These are phyloP conservation scores for Acipenser transmontanus DNA, from an alignment of 2,797 vertebrate species.

Conservation along the genomic window DNA sequence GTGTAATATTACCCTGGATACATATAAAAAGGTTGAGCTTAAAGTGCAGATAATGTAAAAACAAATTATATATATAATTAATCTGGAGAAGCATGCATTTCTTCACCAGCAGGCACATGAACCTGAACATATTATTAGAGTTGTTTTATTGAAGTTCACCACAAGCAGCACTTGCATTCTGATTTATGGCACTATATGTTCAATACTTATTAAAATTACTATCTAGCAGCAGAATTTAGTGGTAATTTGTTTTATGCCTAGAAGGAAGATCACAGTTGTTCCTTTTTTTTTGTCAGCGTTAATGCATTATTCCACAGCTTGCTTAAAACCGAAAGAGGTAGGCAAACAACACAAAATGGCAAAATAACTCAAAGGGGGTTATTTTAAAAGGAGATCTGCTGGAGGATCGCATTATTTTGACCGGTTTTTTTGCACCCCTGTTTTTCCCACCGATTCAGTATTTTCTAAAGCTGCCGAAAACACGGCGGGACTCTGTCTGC, in stretches of 20 bases:
- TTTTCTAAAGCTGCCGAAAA: no score
- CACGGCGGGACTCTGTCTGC: no score
- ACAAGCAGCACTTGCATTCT: not conserved
- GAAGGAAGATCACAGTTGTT: not conserved
- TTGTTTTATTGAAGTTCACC: slow-evolving; percentile 1
- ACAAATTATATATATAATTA: no score
- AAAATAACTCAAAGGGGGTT: no score
- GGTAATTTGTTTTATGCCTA: not conserved
- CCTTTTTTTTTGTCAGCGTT: not conserved
- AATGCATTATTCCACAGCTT: not conserved
- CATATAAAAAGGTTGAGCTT: slow-evolving; percentile 16
- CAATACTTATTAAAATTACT: slow-evolving; percentile 8
- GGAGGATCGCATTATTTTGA: no score
- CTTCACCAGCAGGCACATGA: not conserved
- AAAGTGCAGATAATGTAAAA: no score
- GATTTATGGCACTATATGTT: not conserved
- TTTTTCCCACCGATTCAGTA: no score
- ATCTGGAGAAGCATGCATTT: not conserved
- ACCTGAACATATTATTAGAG: slow-evolving; percentile 1
- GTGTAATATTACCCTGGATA: slow-evolving; percentile 23
- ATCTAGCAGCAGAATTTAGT: not conserved
- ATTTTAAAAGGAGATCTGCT: no score
- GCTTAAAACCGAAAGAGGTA: no score
- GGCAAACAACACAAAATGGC: no score
- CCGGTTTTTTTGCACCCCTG: no score